Conservation (phyloP, 2,797 vertebrate species). For the Ctenopoma kingsleyae region DNA sequence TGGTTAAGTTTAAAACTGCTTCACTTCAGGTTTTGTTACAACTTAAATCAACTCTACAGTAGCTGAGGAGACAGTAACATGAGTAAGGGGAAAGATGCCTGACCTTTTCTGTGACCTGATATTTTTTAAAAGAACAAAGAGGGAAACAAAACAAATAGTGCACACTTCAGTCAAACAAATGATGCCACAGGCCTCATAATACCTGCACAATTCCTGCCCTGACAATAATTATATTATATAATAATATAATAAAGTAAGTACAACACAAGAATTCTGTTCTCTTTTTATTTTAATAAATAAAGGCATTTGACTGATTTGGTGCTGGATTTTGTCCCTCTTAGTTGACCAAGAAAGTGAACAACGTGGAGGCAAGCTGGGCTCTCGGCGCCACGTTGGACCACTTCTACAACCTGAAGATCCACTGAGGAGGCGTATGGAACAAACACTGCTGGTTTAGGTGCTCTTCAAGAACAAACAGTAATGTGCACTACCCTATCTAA, state of each 20-base stretch:
- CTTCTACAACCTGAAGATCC: slow-evolving; percentile 89
- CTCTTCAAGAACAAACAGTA: slow-evolving; percentile 38
- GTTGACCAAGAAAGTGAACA: slow-evolving; percentile 96
- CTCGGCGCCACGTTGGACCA: slow-evolving; percentile 93
- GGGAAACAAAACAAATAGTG: neutral
- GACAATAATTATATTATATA: neutral
- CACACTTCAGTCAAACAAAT: neutral
- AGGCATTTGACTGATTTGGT: slow-evolving; percentile 72
- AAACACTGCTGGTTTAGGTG: slow-evolving; percentile 35
- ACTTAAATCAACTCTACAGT: neutral
- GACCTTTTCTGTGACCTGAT: neutral
- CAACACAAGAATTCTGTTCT: slow-evolving; percentile 8
- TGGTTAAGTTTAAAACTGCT: neutral
- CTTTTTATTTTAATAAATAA: slow-evolving; percentile 77
- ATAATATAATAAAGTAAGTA: neutral
- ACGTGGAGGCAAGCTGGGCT: slow-evolving; percentile 96
- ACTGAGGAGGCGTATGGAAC: slow-evolving; percentile 60
- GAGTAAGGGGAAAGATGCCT: neutral
- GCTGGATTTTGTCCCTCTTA: slow-evolving; percentile 55
- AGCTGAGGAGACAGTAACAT: neutral
- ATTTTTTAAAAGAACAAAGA: neutral
- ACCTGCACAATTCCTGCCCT: neutral
- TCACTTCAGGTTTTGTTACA: neutral
- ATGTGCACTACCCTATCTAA: slow-evolving; percentile 39
- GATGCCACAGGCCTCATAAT: neutral